Evolutionary conservation across 2,888 invertebrate species (phyloP).

Genomic region (Drosophila koepferae): DNA sequence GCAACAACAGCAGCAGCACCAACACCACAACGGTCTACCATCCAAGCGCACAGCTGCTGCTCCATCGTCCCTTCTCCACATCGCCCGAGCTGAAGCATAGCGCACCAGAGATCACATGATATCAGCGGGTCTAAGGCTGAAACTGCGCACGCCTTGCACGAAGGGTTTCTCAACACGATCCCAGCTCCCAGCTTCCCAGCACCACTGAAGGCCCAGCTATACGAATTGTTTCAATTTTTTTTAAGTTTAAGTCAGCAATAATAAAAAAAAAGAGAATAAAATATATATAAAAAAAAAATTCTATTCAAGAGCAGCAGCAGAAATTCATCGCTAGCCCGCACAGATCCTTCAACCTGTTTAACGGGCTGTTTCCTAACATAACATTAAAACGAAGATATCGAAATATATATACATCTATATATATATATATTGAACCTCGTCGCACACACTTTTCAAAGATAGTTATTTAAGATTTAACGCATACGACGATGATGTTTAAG

Average conservation of each 20-base stretch:
- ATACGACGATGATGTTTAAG: constrained; percentile 21
- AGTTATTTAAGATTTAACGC: constrained; percentile 66
- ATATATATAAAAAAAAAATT: constrained; percentile 1
- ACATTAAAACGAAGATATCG: constrained; percentile 19
- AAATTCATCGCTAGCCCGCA: constrained; percentile 18
- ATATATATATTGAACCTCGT: constrained; percentile 44
- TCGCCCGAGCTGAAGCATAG: constrained; percentile 83
- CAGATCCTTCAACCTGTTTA: constrained; percentile 11
- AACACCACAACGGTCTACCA: constrained; percentile 76
- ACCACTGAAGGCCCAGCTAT: constrained; percentile 73
- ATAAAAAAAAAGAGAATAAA: constrained; percentile 31
- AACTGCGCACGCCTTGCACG: constrained; percentile 18
- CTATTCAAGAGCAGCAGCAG: constrained; percentile 15
- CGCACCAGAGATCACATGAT: constrained; percentile 84
- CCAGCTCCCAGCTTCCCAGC: constrained; percentile 12
- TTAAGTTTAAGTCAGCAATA: constrained; percentile 62
- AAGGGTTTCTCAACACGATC: constrained; percentile 47
- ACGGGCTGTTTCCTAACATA: constrained; percentile 32
- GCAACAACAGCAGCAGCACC: constrained; percentile 45
- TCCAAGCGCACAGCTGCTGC: constrained; percentile 76
- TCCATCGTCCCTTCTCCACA: constrained; percentile 85
- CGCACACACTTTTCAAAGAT: constrained; percentile 79
- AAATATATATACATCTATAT: constrained; percentile 23
- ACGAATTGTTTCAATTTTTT: constrained; percentile 76
- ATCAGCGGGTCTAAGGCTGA: constrained; percentile 65